Base-by-base conservation (phyloP, 1,140 invertebrate genomes). In the Drosophila pseudoobscura region DNA sequence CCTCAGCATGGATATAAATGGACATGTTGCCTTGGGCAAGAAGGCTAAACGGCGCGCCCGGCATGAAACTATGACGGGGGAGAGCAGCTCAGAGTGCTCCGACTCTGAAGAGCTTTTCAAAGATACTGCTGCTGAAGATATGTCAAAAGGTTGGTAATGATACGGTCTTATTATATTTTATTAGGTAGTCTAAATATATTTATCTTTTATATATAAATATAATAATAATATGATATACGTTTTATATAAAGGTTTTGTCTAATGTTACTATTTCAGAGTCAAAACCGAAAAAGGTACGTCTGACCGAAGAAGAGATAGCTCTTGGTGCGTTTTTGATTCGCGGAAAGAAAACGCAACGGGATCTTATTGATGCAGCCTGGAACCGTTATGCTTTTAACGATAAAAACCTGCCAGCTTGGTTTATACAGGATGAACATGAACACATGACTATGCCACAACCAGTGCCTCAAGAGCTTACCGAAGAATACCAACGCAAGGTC, bases 401-500 rank as follows among this genome's bases (percentile, higher is more conserved):
- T 92, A 94, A 95, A 7, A 94, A 97, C 90, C 92, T 99, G 35
- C 99, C 99, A 0, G 96, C 96, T 74, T 99, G 99, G 99, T 99
- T 99, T 93, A 93, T 95, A 0, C 94, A 97, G 65, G 99, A 99
- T 85, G 99, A 99, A 92, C 94, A 95, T 58, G 96, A 96, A 91
- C 97, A 99, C 90, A 97, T 97, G 95, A 94, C 92, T 58, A 96
- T 95, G 90, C 94, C 94, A 55, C 89, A 95, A 6, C 95, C 96
- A 2, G 95, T 98, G 26, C 95, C 97, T 31, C 95, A 96, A 92
- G 95, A 95, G 89, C 90, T 96, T 5, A 93, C 94, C 0, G 93
- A 95, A 6, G 95, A 97, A 64, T 97, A 96, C 76, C 94, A 94
- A 61, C 95, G 95, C 62, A 93, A 94, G 75, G 90, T 97, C 20